Evolutionary conservation across 2,888 invertebrate species (phyloP).

Genomic region (Diaperis boleti): DNA sequence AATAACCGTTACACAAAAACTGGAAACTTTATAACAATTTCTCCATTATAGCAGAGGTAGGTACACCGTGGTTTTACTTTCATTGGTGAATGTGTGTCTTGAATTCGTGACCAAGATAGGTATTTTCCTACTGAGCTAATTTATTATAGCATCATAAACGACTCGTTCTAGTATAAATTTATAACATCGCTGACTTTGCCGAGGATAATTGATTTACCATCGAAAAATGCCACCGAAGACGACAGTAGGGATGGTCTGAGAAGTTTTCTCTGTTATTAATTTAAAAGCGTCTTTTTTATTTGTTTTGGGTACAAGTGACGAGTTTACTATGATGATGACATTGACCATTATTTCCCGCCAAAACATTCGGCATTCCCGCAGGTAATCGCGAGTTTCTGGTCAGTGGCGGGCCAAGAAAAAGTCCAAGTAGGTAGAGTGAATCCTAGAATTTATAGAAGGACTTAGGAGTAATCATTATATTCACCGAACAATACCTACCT

Average conservation of each 20-base stretch:
- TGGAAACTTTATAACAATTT: not conserved
- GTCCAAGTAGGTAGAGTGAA: not conserved
- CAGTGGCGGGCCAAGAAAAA: slow-evolving; percentile 32
- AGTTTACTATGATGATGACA: slow-evolving; percentile 50
- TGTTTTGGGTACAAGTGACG: slow-evolving; percentile 37
- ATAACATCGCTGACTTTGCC: not conserved
- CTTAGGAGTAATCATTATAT: too few relatives aligned
- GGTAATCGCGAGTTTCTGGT: slow-evolving; percentile 50
- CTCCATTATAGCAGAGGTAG: not conserved
- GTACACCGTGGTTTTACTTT: slow-evolving; percentile 55
- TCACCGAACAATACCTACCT: too few relatives aligned
- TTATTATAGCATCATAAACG: slow-evolving; percentile 36
- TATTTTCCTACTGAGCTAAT: slow-evolving; percentile 43
- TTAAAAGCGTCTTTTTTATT: slow-evolving; percentile 9
- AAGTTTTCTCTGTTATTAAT: slow-evolving; percentile 8
- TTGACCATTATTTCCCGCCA: slow-evolving; percentile 59
- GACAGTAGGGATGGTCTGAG: not conserved
- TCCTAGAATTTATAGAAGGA: not conserved
- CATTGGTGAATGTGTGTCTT: slow-evolving; percentile 55
- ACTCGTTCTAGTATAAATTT: slow-evolving; percentile 23
- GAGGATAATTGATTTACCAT: not conserved
- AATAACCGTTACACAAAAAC: not conserved
- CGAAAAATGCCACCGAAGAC: not conserved
- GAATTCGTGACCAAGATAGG: slow-evolving; percentile 50
- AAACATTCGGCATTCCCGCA: slow-evolving; percentile 59